phyloP scores from a whole-genome alignment of 1,140 invertebrate genomes.

The Arctopsyche grandis region DNA sequence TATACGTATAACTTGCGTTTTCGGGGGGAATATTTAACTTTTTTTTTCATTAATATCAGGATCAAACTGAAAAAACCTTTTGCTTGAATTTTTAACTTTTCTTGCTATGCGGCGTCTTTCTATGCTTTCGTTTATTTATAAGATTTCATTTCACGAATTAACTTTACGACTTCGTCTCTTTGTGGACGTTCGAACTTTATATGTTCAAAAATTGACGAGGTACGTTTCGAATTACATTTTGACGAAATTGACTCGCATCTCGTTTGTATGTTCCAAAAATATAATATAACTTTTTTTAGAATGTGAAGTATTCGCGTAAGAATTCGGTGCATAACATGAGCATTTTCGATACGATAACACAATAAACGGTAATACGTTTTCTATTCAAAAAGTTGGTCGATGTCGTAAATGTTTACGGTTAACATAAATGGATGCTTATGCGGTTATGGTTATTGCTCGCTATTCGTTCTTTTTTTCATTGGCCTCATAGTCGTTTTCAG shows the following conservation, averaged over 20 bases:
- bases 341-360: slow-evolving; percentile 23
- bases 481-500: neutral
- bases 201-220: too few species aligned
- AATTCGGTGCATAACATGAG: neutral
- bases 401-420: slow-evolving; percentile 29
- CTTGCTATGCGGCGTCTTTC: neutral
- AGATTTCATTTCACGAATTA: slow-evolving; percentile 19
- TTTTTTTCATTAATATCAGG: slow-evolving; percentile 5
- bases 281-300: too few species aligned
- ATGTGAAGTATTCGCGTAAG: neutral
- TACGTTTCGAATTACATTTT: neutral
- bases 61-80: slow-evolving; percentile 4
- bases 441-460: slow-evolving; percentile 26
- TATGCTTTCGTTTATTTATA: slow-evolving; percentile 19
- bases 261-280: too few species aligned
- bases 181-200: neutral
- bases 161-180: neutral
- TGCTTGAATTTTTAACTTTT: neutral
- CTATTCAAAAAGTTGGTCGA: slow-evolving; percentile 24
- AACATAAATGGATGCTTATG: slow-evolving; percentile 30
- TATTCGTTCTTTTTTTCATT: slow-evolving; percentile 26
- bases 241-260: neutral
- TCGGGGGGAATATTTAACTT: neutral
- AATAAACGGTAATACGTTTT: slow-evolving; percentile 29
- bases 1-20: slow-evolving; percentile 4